A percentile compares a stretch with the other conserved stretches of the same genome.
These are phyloP conservation scores for Ectropis crepuscularia DNA, from an alignment of 2,888 invertebrate genomes.

Conservation along the genomic window DNA sequence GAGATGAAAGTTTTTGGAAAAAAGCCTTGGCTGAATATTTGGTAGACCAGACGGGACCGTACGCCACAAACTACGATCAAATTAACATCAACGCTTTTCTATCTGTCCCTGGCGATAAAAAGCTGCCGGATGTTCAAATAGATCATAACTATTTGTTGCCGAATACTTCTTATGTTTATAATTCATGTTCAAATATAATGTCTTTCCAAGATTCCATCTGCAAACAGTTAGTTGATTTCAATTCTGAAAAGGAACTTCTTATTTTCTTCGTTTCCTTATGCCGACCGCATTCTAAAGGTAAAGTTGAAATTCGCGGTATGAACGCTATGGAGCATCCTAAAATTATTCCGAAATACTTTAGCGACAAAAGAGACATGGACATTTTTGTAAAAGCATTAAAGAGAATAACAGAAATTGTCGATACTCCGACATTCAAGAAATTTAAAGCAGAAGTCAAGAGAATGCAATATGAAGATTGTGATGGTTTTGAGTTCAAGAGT, in stretches of 20 bases:
- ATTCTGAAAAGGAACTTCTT: slow-evolving; percentile 67
- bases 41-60: slow-evolving; percentile 70
- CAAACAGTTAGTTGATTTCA: slow-evolving; percentile 65
- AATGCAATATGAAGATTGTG: slow-evolving; percentile 65
- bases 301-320: slow-evolving; percentile 59
- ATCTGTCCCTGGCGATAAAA: slow-evolving; percentile 61
- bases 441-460: slow-evolving; percentile 66
- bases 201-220: slow-evolving; percentile 68
- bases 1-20: slow-evolving; percentile 64
- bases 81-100: slow-evolving; percentile 76
- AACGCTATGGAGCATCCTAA: slow-evolving; percentile 66
- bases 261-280: slow-evolving; percentile 72
- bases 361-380: slow-evolving; percentile 66
- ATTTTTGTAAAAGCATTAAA: slow-evolving; percentile 65
- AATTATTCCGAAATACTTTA: slow-evolving; percentile 73
- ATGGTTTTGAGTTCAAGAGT: slow-evolving; percentile 60
- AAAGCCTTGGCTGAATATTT: slow-evolving; percentile 71
- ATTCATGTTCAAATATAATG: slow-evolving; percentile 63
- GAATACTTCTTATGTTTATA: slow-evolving; percentile 66
- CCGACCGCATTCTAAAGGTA: slow-evolving; percentile 69
- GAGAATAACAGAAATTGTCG: slow-evolving; percentile 61
- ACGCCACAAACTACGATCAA: slow-evolving; percentile 72
- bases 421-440: slow-evolving; percentile 63
- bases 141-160: slow-evolving; percentile 76
- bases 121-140: slow-evolving; percentile 72